Conservation (phyloP, 1,140 invertebrate species). For the Papilio machaon region DNA sequence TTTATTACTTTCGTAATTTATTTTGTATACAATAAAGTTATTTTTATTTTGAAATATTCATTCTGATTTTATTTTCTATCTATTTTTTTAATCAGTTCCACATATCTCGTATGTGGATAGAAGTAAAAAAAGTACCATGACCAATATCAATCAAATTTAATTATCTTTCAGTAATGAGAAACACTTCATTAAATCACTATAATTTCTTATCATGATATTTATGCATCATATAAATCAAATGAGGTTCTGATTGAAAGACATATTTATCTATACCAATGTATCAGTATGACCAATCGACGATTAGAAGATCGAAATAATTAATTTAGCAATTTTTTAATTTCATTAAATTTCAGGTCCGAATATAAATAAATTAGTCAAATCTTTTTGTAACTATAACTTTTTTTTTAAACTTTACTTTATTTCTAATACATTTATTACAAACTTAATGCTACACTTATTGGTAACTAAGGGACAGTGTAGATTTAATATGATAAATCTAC, state of each 20-base stretch:
- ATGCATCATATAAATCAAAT: background rate
- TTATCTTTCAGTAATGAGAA: background rate
- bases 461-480: too few species aligned
- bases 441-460: too few species aligned
- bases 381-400: background rate
- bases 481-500: too few species aligned
- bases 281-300: too few species aligned
- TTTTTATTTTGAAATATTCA: slow-evolving; percentile 8
- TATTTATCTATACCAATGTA: too few species aligned
- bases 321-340: background rate
- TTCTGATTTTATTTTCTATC: background rate
- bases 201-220: background rate
- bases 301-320: background rate
- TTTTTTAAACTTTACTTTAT: too few species aligned
- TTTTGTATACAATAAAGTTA: slow-evolving; percentile 35
- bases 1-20: slow-evolving; percentile 27
- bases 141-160: background rate
- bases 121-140: background rate
- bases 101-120: background rate
- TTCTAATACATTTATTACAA: too few species aligned
- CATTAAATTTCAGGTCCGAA: background rate
- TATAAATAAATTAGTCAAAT: background rate
- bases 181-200: background rate
- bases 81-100: background rate
- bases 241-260: background rate